These are phyloP conservation scores for Enoplosus armatus DNA, from an alignment of 2,797 vertebrate genomes.

Conservation along the genomic window DNA sequence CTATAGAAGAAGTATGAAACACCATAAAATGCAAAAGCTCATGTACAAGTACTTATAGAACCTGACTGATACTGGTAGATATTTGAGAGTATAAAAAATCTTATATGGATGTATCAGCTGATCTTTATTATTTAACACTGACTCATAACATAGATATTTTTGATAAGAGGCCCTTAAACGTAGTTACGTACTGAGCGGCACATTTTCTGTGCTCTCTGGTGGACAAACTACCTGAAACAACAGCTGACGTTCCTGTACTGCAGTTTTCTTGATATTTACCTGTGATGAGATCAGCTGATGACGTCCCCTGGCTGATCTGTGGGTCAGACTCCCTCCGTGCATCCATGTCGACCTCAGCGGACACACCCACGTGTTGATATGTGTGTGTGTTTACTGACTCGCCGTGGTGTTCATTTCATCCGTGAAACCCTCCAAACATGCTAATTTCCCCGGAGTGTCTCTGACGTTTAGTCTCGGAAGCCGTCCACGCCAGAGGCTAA, in stretches of 20 bases:
- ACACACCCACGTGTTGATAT: no score
- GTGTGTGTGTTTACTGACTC: neutral
- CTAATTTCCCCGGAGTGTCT: conserved; percentile 38
- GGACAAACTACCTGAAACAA: neutral
- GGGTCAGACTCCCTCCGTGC: neutral
- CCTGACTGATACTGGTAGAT: neutral
- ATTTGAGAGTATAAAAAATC: neutral
- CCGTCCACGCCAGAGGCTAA: conserved; percentile 25
- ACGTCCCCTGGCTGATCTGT: neutral
- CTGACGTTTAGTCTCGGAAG: conserved; percentile 38
- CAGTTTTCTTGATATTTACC: no score
- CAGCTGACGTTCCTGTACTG: neutral
- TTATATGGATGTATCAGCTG: neutral
- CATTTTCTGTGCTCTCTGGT: neutral
- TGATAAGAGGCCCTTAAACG: neutral
- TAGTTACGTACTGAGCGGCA: no score
- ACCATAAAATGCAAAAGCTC: neutral
- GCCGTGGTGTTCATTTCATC: neutral
- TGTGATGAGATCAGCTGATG: neutral
- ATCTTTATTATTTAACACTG: neutral
- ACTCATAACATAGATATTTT: neutral
- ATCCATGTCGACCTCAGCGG: neutral
- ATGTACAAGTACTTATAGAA: no score
- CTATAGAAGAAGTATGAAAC: neutral
- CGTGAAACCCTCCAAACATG: neutral